Conservation (phyloP, 2,888 invertebrate species). For the Dexiosoma caninum region DNA sequence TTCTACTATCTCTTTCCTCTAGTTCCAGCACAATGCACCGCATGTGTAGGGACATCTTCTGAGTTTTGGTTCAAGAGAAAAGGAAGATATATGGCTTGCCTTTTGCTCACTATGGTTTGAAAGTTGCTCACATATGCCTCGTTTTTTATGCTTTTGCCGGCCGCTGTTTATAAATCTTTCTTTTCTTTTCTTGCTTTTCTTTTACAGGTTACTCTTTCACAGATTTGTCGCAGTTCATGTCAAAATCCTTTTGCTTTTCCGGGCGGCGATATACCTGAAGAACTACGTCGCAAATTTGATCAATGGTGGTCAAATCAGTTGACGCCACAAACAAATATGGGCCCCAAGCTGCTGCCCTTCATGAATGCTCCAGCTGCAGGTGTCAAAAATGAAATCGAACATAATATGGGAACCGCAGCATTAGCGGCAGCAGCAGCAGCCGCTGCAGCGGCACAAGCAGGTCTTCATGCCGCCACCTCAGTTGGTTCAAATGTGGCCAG, state of each 20-base stretch:
- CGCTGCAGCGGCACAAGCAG: constrained; percentile 78
- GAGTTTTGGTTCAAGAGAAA: too few relatives aligned
- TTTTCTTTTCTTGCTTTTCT: too few relatives aligned
- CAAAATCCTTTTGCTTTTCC: constrained; percentile 82
- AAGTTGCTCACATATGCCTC: too few relatives aligned
- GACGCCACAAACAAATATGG: constrained; percentile 80
- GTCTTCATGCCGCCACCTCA: constrained; percentile 67
- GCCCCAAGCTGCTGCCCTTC: constrained; percentile 79
- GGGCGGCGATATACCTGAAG: constrained; percentile 87
- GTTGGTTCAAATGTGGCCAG: constrained; percentile 65
- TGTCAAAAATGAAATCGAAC: constrained; percentile 75
- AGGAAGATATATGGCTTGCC: too few relatives aligned
- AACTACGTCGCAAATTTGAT: constrained; percentile 91
- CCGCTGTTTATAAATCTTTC: too few relatives aligned
- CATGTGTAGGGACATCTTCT: too few relatives aligned
- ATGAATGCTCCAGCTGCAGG: constrained; percentile 73
- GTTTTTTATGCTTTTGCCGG: too few relatives aligned
- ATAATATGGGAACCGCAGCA: constrained; percentile 76
- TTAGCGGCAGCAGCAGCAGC: constrained; percentile 79
- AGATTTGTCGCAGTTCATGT: constrained; percentile 88
- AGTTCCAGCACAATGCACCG: too few relatives aligned
- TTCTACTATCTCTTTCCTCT: too few relatives aligned
- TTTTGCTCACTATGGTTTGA: too few relatives aligned
- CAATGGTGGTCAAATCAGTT: constrained; percentile 92
- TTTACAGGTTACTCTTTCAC: constrained; percentile 86